phyloP scores from a whole-genome alignment of 1,140 invertebrate genomes.

The Neuroterus valhalla region DNA sequence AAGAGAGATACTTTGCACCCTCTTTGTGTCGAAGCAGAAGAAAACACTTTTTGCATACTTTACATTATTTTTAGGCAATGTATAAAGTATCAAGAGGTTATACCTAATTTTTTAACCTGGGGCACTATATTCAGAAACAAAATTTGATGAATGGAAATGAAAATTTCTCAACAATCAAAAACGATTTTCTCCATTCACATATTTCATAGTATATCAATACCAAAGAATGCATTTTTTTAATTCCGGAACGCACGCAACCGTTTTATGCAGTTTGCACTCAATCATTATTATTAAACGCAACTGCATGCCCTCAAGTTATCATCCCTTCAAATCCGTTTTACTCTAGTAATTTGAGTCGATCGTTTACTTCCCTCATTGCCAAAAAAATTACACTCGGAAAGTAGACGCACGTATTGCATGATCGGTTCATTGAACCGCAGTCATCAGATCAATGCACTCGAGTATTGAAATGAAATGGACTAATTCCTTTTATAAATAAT shows the following conservation, averaged over 20 bases:
- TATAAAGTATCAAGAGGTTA: no score
- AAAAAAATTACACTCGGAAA: conserved; percentile 9
- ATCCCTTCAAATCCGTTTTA: neutral
- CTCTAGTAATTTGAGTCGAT: conserved; percentile 23
- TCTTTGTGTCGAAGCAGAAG: no score
- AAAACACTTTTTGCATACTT: no score
- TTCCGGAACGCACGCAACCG: neutral
- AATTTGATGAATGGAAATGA: no score
- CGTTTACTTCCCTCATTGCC: neutral
- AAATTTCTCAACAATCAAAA: no score
- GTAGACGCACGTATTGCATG: neutral
- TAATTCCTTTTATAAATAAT: no score
- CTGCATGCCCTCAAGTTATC: conserved; percentile 7
- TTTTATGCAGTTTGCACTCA: neutral
- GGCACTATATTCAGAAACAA: no score
- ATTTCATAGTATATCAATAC: no score
- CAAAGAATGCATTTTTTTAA: neutral
- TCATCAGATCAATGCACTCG: neutral
- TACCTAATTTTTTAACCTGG: no score
- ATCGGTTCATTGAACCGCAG: conserved; percentile 17
- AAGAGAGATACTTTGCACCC: no score
- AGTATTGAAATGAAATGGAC: neutral
- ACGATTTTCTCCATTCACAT: no score
- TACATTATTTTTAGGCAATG: no score
- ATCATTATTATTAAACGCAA: neutral